Conservation (phyloP, 2,888 invertebrate species). For the Archips crataeganus region DNA sequence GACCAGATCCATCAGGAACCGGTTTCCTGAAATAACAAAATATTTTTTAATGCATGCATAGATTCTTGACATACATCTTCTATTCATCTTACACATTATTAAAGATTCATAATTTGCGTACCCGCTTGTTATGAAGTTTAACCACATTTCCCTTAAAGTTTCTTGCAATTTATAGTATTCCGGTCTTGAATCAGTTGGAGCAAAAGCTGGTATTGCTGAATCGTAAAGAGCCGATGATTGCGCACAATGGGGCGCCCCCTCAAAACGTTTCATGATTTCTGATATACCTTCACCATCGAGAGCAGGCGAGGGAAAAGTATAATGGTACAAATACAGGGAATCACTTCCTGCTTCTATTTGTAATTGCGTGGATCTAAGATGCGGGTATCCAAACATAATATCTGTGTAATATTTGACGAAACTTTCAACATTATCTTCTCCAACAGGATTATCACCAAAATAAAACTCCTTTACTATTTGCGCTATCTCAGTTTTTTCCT, state of each 20-base stretch:
- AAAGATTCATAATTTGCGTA: neutral
- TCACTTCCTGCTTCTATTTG: conserved; percentile 53
- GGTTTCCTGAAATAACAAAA: neutral
- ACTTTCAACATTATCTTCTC: conserved; percentile 49
- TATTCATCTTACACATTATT: no score
- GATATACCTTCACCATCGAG: conserved; percentile 47
- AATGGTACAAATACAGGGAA: conserved; percentile 61
- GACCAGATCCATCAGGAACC: neutral
- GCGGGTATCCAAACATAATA: conserved; percentile 57
- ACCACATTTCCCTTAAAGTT: conserved; percentile 2
- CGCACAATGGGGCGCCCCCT: conserved; percentile 57
- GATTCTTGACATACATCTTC: neutral
- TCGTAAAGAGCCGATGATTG: conserved; percentile 51
- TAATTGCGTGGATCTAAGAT: conserved; percentile 52
- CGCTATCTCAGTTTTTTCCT: conserved; percentile 55
- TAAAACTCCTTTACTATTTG: conserved; percentile 56
- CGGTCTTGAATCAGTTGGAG: neutral
- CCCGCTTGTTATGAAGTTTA: conserved; percentile 1
- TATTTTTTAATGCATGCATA: neutral
- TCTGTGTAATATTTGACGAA: conserved; percentile 66
- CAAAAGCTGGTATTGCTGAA: neutral
- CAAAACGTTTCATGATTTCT: conserved; percentile 52
- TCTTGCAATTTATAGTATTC: conserved; percentile 2
- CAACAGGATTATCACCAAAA: conserved; percentile 58
- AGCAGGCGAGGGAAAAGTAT: conserved; percentile 49